Percentiles rank a stretch among this genome's conserved stretches.
phyloP scores from a whole-genome alignment of 2,113 vertebrate species.

The Alexandromys fortis region DNA sequence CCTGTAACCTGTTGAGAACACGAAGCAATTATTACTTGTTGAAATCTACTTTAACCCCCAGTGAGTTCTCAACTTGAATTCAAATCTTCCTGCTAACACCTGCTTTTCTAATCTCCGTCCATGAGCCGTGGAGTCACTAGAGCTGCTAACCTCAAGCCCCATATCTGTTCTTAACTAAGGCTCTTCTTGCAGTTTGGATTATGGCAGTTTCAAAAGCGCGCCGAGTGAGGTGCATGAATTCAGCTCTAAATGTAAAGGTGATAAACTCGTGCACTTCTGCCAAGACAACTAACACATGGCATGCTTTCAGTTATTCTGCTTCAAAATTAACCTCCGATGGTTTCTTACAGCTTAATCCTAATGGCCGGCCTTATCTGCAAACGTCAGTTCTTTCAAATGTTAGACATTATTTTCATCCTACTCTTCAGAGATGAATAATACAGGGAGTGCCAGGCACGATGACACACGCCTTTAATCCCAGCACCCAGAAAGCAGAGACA shows the following conservation, averaged over 20 bases:
- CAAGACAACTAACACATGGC: background rate
- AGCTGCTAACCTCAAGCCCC: background rate
- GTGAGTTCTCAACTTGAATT: background rate
- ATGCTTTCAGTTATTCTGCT: background rate
- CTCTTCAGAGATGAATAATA: background rate
- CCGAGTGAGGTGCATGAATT: background rate
- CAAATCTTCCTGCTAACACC: background rate
- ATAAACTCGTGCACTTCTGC: background rate
- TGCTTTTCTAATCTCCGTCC: constrained; percentile 6
- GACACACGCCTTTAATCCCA: too few relatives aligned
- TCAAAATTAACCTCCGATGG: background rate
- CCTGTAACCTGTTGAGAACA: constrained; percentile 88
- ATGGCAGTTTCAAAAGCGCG: constrained; percentile 1
- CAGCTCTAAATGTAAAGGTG: background rate
- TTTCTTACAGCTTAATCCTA: background rate
- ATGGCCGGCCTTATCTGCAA: background rate
- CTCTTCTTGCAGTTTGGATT: background rate
- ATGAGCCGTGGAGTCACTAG: background rate
- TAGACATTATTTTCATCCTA: background rate
- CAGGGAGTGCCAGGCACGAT: background rate
- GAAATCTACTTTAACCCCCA: constrained; percentile 15
- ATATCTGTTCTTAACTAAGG: background rate
- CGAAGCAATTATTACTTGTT: constrained; percentile 1
- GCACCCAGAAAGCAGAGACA: too few relatives aligned
- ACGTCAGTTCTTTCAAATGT: background rate